Evolutionary conservation across 2,888 invertebrate species (phyloP), one percentile per base, ranked within the genome.

Genomic region (Hirtodrosophila confusa): DNA sequence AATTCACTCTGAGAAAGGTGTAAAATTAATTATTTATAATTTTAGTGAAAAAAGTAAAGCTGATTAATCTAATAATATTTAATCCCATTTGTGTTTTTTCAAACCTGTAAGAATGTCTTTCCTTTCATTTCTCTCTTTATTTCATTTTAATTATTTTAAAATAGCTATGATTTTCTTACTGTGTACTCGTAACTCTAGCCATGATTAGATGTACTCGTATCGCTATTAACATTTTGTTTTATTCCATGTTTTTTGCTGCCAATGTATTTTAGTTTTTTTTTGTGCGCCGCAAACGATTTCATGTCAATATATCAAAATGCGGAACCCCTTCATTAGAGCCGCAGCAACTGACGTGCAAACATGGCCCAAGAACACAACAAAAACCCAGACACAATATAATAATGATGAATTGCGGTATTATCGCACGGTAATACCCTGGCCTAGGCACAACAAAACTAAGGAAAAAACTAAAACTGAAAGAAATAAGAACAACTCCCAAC

Each of bases 401-500:
- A 88, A 89, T 89, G 89, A 89, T 89, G 89, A 88, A 89, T 88
- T 86, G 88, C 80, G 78, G 84, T 73, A 89, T 89, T 88, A 86
- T 82, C 80, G 83, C 83, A 83, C 75, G 80, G 80, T 83, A 87
- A 85, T 82, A 77, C 80, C 65, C 65, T 67, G 67, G 49, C 61
- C 70, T 74, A 69, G 63, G 56, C 69, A 70, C 70, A 64, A 60
- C 51, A 65, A 66, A 64, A 33, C 37, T 11, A 11, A 11, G 24
- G 45, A 40, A n/a, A 44, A 41, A 51, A 48, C 39, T 40, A 60
- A 67, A 68, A 56, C 41, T 10, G 47, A 49, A 33, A 51, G 56
- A 61, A 60, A 53, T 49, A 58, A 54, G 47, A n/a, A 23, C 31
- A 40, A 37, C 48, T 41, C 37, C 24, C 41, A 51, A 44, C 35